phyloP scores from a whole-genome alignment of 2,888 invertebrate genomes.

The Stomorhina lunata region DNA sequence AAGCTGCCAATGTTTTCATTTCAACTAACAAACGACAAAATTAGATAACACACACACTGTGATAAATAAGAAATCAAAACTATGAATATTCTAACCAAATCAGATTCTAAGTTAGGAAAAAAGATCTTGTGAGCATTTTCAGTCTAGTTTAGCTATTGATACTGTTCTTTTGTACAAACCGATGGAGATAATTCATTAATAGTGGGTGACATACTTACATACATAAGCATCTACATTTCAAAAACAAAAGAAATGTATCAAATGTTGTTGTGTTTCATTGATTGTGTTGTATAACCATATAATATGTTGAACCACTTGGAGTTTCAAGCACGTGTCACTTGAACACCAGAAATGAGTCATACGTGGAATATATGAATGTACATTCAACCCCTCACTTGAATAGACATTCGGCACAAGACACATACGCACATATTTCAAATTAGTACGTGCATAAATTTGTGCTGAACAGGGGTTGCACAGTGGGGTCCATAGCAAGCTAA shows the following conservation, averaged over 20 bases:
- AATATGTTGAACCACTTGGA: constrained; percentile 41
- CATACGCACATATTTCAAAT: not conserved
- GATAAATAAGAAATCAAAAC: too few relatives aligned
- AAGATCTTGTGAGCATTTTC: too few relatives aligned
- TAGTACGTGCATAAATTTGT: too few relatives aligned
- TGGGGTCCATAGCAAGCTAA: too few relatives aligned
- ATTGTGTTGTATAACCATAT: constrained; percentile 39
- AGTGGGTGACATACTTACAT: not conserved
- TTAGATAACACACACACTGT: too few relatives aligned
- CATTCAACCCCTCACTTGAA: constrained; percentile 24
- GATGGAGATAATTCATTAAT: constrained; percentile 13
- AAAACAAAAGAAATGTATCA: not conserved
- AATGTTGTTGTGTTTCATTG: constrained; percentile 14
- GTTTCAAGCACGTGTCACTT: constrained; percentile 61
- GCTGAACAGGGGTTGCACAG: too few relatives aligned
- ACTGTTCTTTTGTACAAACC: too few relatives aligned
- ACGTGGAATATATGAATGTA: constrained; percentile 13
- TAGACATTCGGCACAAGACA: constrained; percentile 7
- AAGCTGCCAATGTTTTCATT: too few relatives aligned
- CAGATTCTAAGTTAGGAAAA: too few relatives aligned
- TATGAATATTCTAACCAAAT: too few relatives aligned
- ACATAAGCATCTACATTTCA: not conserved
- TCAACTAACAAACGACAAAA: too few relatives aligned
- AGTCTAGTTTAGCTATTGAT: too few relatives aligned
- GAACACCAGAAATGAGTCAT: constrained; percentile 49